These are phyloP conservation scores for Ophion obscuratus DNA, from an alignment of 2,888 invertebrate species.

Conservation along the genomic window DNA sequence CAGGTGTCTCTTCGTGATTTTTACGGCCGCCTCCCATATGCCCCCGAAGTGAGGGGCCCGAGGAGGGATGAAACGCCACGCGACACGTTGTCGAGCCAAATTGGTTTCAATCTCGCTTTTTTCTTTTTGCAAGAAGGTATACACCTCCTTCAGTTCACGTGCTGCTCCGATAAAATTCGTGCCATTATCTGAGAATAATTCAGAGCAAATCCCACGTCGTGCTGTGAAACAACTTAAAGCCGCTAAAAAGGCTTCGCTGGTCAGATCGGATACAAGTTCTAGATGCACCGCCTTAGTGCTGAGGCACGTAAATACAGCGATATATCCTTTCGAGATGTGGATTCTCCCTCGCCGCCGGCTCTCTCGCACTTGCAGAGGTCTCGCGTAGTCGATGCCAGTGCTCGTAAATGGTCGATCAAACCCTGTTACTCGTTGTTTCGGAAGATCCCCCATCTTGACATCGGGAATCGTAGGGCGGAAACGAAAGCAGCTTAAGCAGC, in stretches of 20 bases:
- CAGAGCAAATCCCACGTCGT: slow-evolving; percentile 71
- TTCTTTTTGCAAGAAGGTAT: slow-evolving; percentile 19
- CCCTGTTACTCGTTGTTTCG: slow-evolving; percentile 72
- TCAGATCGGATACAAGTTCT: too few relatives aligned
- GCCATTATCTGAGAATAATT: slow-evolving; percentile 77
- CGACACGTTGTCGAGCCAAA: slow-evolving; percentile 24
- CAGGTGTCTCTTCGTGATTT: slow-evolving; percentile 1
- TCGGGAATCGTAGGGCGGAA: slow-evolving; percentile 62
- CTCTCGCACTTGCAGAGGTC: slow-evolving; percentile 62
- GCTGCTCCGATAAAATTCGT: slow-evolving; percentile 78
- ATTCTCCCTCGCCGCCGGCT: too few relatives aligned
- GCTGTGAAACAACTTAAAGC: slow-evolving; percentile 74
- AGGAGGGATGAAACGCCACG: slow-evolving; percentile 48
- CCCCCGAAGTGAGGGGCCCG: slow-evolving; percentile 39
- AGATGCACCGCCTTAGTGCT: too few relatives aligned
- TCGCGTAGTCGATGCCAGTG: slow-evolving; percentile 62
- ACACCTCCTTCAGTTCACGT: slow-evolving; percentile 37
- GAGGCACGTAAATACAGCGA: too few relatives aligned
- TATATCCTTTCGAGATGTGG: too few relatives aligned
- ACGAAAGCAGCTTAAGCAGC: slow-evolving; percentile 75
- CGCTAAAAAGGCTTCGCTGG: slow-evolving; percentile 74
- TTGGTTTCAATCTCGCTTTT: slow-evolving; percentile 11
- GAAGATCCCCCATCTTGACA: slow-evolving; percentile 78
- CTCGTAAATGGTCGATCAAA: slow-evolving; percentile 72
- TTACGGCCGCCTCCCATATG: slow-evolving; percentile 27